A percentile compares a stretch with the other conserved stretches of the same genome.
Evolutionary conservation across 2,113 vertebrate species (phyloP).

Genomic region (Crotalus horridus): DNA sequence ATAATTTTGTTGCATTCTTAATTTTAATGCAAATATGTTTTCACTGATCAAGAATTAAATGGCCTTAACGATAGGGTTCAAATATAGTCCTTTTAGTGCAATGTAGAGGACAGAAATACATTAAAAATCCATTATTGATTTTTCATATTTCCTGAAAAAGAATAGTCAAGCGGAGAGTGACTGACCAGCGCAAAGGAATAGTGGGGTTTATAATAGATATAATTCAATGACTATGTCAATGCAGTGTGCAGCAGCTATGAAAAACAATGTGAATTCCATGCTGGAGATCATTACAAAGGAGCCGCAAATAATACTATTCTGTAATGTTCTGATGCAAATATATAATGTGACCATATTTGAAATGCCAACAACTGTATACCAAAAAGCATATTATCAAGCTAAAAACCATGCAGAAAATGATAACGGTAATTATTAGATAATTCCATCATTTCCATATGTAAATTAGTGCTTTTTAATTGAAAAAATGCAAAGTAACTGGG

Average conservation of each 20-base stretch:
- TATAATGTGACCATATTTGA: background rate
- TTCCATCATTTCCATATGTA: background rate
- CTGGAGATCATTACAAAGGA: background rate
- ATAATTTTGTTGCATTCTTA: background rate
- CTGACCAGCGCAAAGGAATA: background rate
- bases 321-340: background rate
- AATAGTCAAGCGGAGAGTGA: background rate
- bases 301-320: background rate
- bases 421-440: background rate
- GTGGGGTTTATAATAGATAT: background rate
- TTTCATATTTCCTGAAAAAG: background rate
- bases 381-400: background rate
- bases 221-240: background rate
- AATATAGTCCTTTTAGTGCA: background rate
- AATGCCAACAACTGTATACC: background rate
- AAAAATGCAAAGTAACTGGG: background rate
- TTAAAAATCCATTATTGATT: accelerated
- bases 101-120: background rate
- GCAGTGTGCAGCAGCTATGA: background rate
- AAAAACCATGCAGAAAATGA: background rate
- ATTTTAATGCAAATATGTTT: slow-evolving; percentile 16
- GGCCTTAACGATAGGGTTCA: background rate
- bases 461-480: background rate
- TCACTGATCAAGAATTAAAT: background rate
- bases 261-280: background rate